Evolutionary conservation across 2,797 vertebrate species (phyloP).

Genomic region (Pempheris klunzingeri): DNA sequence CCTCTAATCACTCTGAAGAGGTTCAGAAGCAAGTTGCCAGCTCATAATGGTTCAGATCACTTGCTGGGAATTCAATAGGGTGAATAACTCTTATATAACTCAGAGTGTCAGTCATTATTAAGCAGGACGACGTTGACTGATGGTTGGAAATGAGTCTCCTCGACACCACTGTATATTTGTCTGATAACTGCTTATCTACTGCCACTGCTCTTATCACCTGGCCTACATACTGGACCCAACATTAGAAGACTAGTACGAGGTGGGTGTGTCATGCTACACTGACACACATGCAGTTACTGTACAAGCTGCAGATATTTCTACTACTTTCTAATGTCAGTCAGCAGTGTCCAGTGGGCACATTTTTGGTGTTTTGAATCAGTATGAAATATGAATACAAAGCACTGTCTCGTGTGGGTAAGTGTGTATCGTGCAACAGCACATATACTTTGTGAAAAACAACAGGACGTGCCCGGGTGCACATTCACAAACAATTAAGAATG

Average conservation of each 20-base stretch:
- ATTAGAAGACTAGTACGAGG: constrained; percentile 9
- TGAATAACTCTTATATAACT: constrained; percentile 39
- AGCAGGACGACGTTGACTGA: constrained; percentile 8
- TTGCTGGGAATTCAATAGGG: constrained; percentile 1
- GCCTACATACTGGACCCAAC: constrained; percentile 42
- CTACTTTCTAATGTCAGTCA: not conserved
- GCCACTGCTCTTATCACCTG: constrained; percentile 60
- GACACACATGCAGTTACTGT: not conserved
- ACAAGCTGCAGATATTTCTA: not conserved
- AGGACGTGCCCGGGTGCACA: constrained; percentile 48
- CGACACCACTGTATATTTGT: constrained; percentile 24
- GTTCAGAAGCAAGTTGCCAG: constrained; percentile 10
- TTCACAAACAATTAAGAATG: constrained; percentile 63
- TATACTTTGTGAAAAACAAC: not conserved
- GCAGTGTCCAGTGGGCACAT: not conserved
- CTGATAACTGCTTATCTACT: constrained; percentile 37
- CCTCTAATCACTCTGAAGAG: constrained; percentile 20
- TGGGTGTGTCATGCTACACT: not conserved
- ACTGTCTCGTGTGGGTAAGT: not conserved
- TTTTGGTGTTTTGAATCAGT: not conserved
- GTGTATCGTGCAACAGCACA: not conserved
- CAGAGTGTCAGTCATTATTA: constrained; percentile 13
- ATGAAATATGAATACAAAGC: not conserved
- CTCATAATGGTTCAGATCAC: constrained; percentile 4
- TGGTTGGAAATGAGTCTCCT: constrained; percentile 24